Conservation (phyloP, 2,888 invertebrate species). For the Orthosia gracilis region DNA sequence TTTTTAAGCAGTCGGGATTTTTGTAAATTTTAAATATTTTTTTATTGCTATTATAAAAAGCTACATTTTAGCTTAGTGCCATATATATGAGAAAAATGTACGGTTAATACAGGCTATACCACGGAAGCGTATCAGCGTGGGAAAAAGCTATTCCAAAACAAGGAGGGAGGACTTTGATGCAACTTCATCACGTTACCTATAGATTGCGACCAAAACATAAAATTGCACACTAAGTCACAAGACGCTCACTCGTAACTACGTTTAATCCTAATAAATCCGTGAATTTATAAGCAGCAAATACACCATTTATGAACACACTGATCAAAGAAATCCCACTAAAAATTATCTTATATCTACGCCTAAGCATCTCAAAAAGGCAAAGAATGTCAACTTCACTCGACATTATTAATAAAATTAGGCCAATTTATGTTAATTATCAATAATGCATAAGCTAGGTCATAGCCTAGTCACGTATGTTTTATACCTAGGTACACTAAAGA, state of each 20-base stretch:
- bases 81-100: too few relatives aligned
- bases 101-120: background rate
- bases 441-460: constrained; percentile 38
- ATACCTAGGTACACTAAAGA: constrained; percentile 46
- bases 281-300: background rate
- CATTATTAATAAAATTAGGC: constrained; percentile 41
- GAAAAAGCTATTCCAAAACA: background rate
- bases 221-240: background rate
- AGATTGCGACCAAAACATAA: background rate
- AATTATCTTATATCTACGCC: background rate
- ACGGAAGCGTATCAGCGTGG: too few relatives aligned
- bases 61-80: too few relatives aligned
- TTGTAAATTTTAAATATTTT: too few relatives aligned
- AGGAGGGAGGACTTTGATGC: background rate
- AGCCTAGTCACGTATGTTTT: constrained; percentile 8
- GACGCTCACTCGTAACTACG: too few relatives aligned
- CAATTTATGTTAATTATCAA: constrained; percentile 58
- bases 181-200: background rate
- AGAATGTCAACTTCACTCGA: background rate
- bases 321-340: background rate
- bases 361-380: constrained; percentile 11
- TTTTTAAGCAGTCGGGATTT: too few relatives aligned
- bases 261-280: background rate
- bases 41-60: too few relatives aligned
- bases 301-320: background rate